Evolutionary conservation across 2,888 invertebrate species (phyloP).

Genomic region (Harpalus rufipes): DNA sequence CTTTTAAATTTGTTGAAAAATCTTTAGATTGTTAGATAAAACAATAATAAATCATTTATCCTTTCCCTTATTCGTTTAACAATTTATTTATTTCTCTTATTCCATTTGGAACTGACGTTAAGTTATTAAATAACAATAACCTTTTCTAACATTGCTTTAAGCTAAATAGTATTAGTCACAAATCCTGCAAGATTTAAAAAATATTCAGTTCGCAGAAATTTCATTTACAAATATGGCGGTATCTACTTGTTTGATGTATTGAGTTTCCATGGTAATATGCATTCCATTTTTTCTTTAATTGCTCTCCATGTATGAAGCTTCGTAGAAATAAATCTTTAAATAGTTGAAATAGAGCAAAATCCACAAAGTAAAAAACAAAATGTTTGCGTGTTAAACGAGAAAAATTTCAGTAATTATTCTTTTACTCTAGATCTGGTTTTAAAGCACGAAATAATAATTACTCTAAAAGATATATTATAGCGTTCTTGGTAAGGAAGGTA

Average conservation of each 20-base stretch:
- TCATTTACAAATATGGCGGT: slow-evolving; percentile 5
- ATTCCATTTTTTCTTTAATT: slow-evolving; percentile 1
- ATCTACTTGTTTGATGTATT: not conserved
- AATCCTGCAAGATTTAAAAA: too few species aligned
- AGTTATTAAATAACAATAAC: not conserved
- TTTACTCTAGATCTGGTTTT: not conserved
- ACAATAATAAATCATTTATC: not conserved
- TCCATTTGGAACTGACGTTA: not conserved
- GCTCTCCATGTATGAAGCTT: not conserved
- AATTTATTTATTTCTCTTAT: not conserved
- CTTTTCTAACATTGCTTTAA: not conserved
- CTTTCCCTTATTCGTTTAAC: not conserved
- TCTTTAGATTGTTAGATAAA: not conserved
- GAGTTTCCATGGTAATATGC: slow-evolving; percentile 8
- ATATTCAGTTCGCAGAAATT: not conserved
- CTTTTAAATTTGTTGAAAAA: not conserved
- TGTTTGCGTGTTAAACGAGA: not conserved
- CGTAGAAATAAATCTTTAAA: not conserved
- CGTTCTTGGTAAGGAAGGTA: too few species aligned
- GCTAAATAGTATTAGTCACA: not conserved
- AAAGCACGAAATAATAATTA: too few species aligned
- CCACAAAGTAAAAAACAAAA: not conserved
- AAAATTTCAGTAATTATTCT: slow-evolving; percentile 4
- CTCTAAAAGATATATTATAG: too few species aligned
- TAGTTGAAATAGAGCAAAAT: too few species aligned